phyloP scores from a whole-genome alignment of 2,888 invertebrate species.

The Buathra laborator region DNA sequence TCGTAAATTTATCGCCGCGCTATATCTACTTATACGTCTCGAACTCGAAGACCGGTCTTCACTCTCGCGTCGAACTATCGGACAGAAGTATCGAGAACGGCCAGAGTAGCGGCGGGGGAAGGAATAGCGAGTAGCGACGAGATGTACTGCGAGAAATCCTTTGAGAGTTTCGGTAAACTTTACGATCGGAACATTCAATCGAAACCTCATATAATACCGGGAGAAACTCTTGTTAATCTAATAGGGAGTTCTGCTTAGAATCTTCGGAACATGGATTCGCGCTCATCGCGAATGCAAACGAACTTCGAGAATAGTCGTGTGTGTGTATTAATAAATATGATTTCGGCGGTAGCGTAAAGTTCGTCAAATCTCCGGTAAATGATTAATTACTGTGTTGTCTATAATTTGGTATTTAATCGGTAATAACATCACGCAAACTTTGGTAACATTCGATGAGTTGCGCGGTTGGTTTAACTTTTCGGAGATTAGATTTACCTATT shows the following conservation, averaged over 20 bases:
- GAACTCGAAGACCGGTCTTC: not conserved
- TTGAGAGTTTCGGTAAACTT: slow-evolving; percentile 47
- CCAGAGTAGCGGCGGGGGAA: not conserved
- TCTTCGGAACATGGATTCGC: not conserved
- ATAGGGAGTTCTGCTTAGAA: not conserved
- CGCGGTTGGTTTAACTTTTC: not conserved
- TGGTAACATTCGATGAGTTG: not conserved
- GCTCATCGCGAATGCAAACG: not conserved
- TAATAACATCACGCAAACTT: not conserved
- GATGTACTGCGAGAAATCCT: slow-evolving; percentile 26
- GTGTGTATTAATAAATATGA: no score
- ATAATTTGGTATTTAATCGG: not conserved
- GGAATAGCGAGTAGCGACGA: slow-evolving; percentile 3
- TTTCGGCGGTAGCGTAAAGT: not conserved
- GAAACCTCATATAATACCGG: not conserved
- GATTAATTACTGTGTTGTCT: not conserved
- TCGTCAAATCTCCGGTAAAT: not conserved
- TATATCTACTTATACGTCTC: not conserved
- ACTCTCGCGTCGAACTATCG: slow-evolving; percentile 1
- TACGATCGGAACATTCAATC: not conserved
- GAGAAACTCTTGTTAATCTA: slow-evolving; percentile 12
- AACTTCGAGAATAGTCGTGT: not conserved
- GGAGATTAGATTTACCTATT: not conserved
- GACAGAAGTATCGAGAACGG: slow-evolving; percentile 1
- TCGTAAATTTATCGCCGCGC: slow-evolving; percentile 38